A percentile compares a stretch with the other conserved stretches of the same genome.
Evolutionary conservation across 92 coral and sea anemone species (phyloP).

Genomic region (Palythoa grandis): DNA sequence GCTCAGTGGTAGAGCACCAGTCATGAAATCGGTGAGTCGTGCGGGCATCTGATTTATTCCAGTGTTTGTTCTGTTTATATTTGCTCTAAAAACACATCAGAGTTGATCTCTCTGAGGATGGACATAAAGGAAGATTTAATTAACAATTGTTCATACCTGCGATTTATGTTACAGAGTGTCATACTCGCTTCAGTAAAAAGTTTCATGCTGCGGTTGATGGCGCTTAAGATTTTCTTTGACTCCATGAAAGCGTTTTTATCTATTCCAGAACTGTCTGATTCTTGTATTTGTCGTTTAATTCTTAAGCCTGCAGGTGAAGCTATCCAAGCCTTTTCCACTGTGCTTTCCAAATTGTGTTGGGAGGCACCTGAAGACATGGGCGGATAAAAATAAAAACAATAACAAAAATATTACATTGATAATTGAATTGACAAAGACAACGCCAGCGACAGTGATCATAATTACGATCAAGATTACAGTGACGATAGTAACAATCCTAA

Average conservation of each 20-base stretch:
- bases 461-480: too few species aligned
- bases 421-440: too few species aligned
- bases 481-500: too few species aligned
- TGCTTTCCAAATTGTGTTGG: constrained; percentile 3
- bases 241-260: constrained; percentile 22
- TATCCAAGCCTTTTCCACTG: constrained; percentile 4
- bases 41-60: too few species aligned
- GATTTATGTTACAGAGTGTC: constrained; percentile 39
- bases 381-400: background rate
- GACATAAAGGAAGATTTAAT: too few species aligned
- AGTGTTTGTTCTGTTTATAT: too few species aligned
- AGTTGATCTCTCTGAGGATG: too few species aligned
- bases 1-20: too few species aligned
- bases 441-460: too few species aligned
- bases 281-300: constrained; percentile 17
- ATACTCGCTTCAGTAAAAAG: constrained; percentile 45
- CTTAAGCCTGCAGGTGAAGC: background rate
- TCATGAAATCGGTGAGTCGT: too few species aligned
- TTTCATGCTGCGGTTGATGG: constrained; percentile 45
- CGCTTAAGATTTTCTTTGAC: constrained; percentile 32
- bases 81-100: too few species aligned
- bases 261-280: background rate
- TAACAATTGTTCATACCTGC: constrained; percentile 21
- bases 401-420: background rate
- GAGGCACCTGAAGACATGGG: background rate